Evolutionary conservation across 2,113 vertebrate species (phyloP).

Genomic region (Okapia johnstoni): DNA sequence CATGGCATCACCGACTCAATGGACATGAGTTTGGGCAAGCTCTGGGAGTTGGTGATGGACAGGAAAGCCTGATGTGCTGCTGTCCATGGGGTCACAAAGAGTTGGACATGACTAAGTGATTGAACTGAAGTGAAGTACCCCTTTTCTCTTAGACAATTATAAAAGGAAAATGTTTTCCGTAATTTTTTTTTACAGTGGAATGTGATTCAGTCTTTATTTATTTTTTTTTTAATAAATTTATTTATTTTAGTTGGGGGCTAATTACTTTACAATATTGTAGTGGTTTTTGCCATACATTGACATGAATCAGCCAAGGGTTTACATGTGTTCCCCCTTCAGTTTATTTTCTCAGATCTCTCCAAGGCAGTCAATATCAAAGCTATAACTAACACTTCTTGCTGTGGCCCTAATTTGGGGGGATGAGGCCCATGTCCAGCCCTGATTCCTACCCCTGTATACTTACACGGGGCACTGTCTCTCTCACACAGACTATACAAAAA

Average conservation of each 20-base stretch:
- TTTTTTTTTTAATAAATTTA: too few relatives aligned
- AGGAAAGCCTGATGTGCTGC: neutral
- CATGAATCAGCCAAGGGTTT: too few relatives aligned
- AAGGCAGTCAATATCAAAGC: neutral
- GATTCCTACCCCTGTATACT: neutral
- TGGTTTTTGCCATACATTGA: too few relatives aligned
- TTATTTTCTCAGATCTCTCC: neutral
- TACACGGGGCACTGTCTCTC: neutral
- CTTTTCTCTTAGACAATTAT: neutral
- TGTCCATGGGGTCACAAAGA: neutral
- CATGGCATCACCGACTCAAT: neutral
- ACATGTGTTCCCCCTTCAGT: too few relatives aligned
- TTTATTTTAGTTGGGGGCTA: too few relatives aligned
- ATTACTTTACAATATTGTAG: too few relatives aligned
- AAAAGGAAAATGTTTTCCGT: neutral
- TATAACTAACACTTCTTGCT: neutral
- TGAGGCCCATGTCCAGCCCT: neutral
- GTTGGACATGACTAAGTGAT: fast-evolving
- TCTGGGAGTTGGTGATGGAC: neutral
- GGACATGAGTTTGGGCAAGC: neutral
- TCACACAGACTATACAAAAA: neutral
- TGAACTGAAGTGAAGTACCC: neutral
- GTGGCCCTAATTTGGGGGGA: neutral
- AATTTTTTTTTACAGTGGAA: too few relatives aligned
- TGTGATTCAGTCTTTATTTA: too few relatives aligned